Base-by-base conservation (phyloP, 2,888 invertebrate species). In the Zaprionus lineosus region DNA sequence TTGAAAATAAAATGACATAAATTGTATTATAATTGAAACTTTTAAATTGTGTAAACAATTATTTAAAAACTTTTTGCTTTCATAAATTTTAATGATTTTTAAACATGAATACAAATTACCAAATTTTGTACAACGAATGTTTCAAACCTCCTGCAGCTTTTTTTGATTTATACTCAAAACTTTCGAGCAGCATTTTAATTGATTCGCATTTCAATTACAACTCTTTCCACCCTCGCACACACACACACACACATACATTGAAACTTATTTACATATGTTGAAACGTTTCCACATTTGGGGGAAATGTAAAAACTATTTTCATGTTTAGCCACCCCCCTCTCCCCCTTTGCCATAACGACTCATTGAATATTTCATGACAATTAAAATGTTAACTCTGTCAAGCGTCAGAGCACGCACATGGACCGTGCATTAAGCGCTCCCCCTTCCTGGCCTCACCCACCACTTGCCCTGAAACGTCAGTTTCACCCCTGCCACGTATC, bases 351-450 rank as follows among this genome's bases (percentile, higher is more conserved):
- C n/a, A n/a, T n/a, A n/a, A n/a, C n/a, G n/a, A n/a, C n/a, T n/a
- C n/a, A n/a, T 63, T 82, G 81, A 81, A 82, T 86, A 81, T 82
- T 82, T 84, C 64, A 82, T 86, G 86, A 77, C 84, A 86, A 74
- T 86, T 84, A 82, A 86, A 86, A 84, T 86, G 86, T 82, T 86
- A 86, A 81, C 81, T 77, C 65, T 55, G 84, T 65, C 73, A 79
- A 75, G 84, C 76, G 67, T 47, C 72, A 47, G 37, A 50, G 56
- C 75, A 84, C 78, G 72, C 83, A 84, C 47, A 64, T 34, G 44
- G 34, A 43, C 28, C 51, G 24, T 36, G 52, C 41, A 48, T 51
- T 61, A 33, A 19, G 51, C 44, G n/a, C n/a, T n/a, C n/a, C n/a
- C n/a, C n/a, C n/a, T n/a, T 33, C 1, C 28, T 33, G 15, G 28